A percentile compares a stretch with the other conserved stretches of the same genome.
These are phyloP conservation scores for Phalloptychus januarius DNA, from an alignment of 2,797 vertebrate species.

Conservation along the genomic window DNA sequence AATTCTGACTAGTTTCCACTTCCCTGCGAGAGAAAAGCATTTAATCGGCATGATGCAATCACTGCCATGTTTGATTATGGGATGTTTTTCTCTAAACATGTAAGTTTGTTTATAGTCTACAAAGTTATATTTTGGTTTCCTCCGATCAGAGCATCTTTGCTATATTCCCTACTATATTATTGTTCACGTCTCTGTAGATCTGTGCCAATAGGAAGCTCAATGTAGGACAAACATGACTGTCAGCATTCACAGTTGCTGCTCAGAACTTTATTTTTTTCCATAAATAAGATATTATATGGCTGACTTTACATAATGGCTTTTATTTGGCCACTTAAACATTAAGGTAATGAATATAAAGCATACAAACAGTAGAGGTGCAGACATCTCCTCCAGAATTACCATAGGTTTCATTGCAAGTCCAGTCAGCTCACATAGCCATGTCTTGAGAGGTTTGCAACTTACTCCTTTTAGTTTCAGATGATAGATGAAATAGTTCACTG, in stretches of 20 bases:
- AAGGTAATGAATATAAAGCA: background rate
- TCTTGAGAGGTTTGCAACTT: background rate
- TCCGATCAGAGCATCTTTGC: background rate
- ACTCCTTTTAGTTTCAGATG: background rate
- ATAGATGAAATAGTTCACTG: background rate
- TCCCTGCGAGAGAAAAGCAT: background rate
- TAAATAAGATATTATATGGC: background rate
- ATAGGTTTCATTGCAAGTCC: background rate
- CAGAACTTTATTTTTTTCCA: too few species aligned
- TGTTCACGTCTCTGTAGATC: conserved; percentile 88
- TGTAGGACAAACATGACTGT: conserved; percentile 86
- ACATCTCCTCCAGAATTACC: background rate
- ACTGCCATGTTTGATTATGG: background rate
- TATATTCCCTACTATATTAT: conserved; percentile 59
- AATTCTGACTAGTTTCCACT: background rate
- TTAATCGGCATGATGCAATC: background rate
- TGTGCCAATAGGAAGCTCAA: conserved; percentile 92
- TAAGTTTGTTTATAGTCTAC: background rate
- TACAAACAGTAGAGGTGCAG: background rate
- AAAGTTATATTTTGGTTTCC: too few species aligned
- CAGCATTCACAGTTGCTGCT: conserved; percentile 97
- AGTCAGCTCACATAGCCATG: background rate
- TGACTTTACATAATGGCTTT: background rate
- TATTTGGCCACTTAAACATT: background rate
- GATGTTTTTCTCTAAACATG: background rate